Percentiles rank a stretch among this genome's conserved stretches.
phyloP scores from a whole-genome alignment of 2,888 invertebrate genomes.

The Mechanitis messenoides region DNA sequence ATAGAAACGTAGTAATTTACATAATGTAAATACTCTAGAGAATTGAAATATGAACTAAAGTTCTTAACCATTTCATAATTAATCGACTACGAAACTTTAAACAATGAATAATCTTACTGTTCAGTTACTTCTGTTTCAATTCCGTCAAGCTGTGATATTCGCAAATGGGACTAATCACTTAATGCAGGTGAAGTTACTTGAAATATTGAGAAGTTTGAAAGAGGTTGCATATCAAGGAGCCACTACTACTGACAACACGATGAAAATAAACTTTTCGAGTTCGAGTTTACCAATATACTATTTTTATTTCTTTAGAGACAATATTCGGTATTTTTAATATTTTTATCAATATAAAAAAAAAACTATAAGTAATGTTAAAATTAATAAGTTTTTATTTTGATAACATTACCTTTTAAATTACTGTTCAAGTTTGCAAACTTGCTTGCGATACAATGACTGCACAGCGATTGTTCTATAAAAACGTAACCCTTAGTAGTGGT shows the following conservation, averaged over 20 bases:
- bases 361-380: too few relatives aligned
- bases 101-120: constrained; percentile 21
- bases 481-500: constrained; percentile 29
- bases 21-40: neutral
- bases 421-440: too few relatives aligned
- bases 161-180: constrained; percentile 72
- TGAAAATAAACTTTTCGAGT: too few relatives aligned
- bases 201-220: constrained; percentile 64
- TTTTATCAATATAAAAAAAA: too few relatives aligned
- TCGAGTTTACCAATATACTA: too few relatives aligned
- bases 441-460: too few relatives aligned
- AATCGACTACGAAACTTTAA: constrained; percentile 21
- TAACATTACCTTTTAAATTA: too few relatives aligned
- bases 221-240: constrained; percentile 40
- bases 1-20: neutral
- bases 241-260: constrained; percentile 26
- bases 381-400: too few relatives aligned
- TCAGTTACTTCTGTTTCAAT: constrained; percentile 25
- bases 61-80: constrained; percentile 16
- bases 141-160: constrained; percentile 55
- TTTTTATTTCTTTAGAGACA: too few relatives aligned
- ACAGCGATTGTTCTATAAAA: too few relatives aligned
- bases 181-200: constrained; percentile 62
- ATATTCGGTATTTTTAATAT: too few relatives aligned
- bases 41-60: neutral